phyloP scores from a whole-genome alignment of 1,140 invertebrate genomes.

The Laupala kohalensis region DNA sequence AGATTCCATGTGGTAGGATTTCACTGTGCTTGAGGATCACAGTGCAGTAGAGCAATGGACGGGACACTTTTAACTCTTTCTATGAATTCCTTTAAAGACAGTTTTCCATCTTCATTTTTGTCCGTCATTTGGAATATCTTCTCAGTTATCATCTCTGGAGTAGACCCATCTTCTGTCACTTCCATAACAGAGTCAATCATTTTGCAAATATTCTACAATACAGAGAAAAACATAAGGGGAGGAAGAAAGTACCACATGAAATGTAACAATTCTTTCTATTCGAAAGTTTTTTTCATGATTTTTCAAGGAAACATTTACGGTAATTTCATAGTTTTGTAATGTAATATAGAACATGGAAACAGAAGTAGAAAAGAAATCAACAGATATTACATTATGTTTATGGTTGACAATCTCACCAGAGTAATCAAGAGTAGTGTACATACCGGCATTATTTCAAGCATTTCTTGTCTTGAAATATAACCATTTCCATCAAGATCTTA shows the following conservation, averaged over 20 bases:
- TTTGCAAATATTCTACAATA: constrained; percentile 90
- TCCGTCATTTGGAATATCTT: constrained; percentile 99
- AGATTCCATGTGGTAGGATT: background rate
- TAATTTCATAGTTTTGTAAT: no score
- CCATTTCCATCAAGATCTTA: constrained; percentile 91
- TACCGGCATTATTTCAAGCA: constrained; percentile 93
- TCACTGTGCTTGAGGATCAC: constrained; percentile 76
- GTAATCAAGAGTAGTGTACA: no score
- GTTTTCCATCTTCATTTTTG: constrained; percentile 89
- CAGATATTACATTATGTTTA: no score
- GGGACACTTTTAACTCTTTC: constrained; percentile 97
- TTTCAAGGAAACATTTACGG: no score
- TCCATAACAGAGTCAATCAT: constrained; percentile 99
- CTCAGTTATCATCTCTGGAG: constrained; percentile 93
- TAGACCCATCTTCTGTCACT: constrained; percentile 97
- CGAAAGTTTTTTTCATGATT: no score
- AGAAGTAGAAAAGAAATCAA: no score
- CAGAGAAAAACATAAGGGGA: background rate
- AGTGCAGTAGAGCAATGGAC: constrained; percentile 92
- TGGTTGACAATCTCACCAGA: no score
- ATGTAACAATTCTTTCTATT: no score
- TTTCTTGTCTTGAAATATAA: constrained; percentile 88
- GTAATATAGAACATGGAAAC: no score
- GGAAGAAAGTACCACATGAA: background rate
- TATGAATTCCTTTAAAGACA: constrained; percentile 94